Base-by-base conservation (phyloP, 2,797 vertebrate genomes). In the Chaunax sp. region DNA sequence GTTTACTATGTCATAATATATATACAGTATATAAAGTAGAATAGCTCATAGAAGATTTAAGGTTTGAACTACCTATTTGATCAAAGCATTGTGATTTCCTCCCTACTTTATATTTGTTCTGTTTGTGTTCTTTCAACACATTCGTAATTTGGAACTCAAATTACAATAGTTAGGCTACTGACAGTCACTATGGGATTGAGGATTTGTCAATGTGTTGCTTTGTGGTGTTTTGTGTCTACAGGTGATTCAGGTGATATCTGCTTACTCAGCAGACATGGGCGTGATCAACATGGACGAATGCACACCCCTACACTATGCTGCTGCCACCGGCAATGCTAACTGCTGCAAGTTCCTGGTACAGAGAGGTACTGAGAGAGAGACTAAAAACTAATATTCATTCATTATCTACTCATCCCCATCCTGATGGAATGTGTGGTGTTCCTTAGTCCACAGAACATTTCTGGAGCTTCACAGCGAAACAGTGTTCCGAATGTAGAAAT, bases 281-380 rank as follows among this genome's bases (percentile, higher is more conserved):
- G 75, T 92, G 52, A 87, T 95, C 44, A 94, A 91, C 45, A 75
- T 92, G 69, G 93, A 95, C 12, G 93, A 93, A 33, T 95, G 96
- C 82, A 96, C 95, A 0, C 89, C 97, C 0, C 93, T 99, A 61
- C 97, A 99, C 83, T 95, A 94, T 0, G 95, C 97, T 59, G 97
- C 96, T 0, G 88, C 89, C 37, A 90, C 91, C 1, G 97, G 97
- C 26, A 91, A 93, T 66, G 75, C 92, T 19, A 93, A 92, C 44
- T 98, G 96, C 87, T 98, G 97, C 94, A 97, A 85, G 83, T 99
- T 98, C 73, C 87, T 99, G 85, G 93, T 94, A 74, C 98, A 97
- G 87, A 95, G 97, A 97, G 97, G 97, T 98, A 92, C 9, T 8
- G 9, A 25, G 6, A 59, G 14, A 46, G 11, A 60, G n/a, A 10